A percentile compares a stretch with the other conserved stretches of the same genome.
These are phyloP conservation scores for Melanotaenia boesemani DNA, from an alignment of 2,797 vertebrate species.

Conservation along the genomic window DNA sequence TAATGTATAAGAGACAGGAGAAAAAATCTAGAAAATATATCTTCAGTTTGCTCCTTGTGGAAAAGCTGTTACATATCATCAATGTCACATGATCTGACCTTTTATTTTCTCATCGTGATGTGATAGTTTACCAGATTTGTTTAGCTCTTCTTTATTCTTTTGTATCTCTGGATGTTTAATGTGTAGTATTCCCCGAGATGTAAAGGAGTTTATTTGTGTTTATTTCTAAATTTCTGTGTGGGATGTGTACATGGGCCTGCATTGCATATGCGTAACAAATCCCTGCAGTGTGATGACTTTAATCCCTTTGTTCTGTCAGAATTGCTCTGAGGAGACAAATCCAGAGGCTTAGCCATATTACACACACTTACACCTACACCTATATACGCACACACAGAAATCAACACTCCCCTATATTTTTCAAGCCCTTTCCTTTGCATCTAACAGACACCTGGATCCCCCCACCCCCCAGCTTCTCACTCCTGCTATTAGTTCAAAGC, in stretches of 20 bases:
- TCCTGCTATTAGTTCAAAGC: constrained; percentile 23
- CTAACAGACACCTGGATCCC: constrained; percentile 38
- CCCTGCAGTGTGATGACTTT: constrained; percentile 65
- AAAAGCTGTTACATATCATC: not conserved
- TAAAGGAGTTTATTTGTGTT: constrained; percentile 12
- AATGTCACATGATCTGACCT: not conserved
- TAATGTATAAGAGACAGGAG: not conserved
- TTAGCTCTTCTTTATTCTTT: not conserved
- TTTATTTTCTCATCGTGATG: not conserved
- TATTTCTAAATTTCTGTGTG: constrained; percentile 14
- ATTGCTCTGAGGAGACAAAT: constrained; percentile 69
- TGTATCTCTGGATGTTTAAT: not conserved
- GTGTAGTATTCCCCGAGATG: not conserved
- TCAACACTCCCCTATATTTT: constrained; percentile 31
- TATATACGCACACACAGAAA: not conserved
- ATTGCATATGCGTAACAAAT: constrained; percentile 51
- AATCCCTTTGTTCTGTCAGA: constrained; percentile 67
- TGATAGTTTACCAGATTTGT: not conserved
- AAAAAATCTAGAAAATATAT: not conserved
- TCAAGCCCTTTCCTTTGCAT: constrained; percentile 40
- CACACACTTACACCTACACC: constrained; percentile 62
- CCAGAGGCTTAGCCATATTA: constrained; percentile 72
- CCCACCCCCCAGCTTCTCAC: not conserved
- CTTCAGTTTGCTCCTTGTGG: not conserved
- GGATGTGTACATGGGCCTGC: constrained; percentile 4